These are phyloP conservation scores for Taurulus bubalis DNA, from an alignment of 2,113 vertebrate genomes.

Conservation along the genomic window DNA sequence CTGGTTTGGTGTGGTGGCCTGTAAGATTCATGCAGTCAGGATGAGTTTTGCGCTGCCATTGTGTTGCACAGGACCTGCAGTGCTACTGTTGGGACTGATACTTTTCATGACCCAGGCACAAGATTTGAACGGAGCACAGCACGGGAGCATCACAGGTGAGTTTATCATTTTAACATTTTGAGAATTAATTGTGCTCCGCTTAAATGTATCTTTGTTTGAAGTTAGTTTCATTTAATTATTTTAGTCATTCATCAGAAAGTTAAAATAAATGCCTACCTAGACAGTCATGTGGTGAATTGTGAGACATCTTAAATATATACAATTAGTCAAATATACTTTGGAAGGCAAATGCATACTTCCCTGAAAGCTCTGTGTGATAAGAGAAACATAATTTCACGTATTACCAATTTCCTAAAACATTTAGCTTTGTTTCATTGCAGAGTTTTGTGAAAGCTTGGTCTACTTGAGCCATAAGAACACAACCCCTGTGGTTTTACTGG, in stretches of 20 bases:
- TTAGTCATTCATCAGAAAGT: neutral
- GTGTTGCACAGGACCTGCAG: conserved; percentile 72
- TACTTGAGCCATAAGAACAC: conserved; percentile 42
- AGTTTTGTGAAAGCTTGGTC: conserved; percentile 67
- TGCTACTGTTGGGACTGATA: conserved; percentile 77
- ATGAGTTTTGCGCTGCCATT: conserved; percentile 83
- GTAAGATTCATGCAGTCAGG: conserved; percentile 84
- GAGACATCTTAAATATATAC: neutral
- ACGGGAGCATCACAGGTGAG: neutral
- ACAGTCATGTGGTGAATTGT: neutral
- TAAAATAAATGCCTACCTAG: neutral
- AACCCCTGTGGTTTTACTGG: conserved; percentile 69
- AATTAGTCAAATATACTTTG: neutral
- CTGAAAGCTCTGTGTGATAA: neutral
- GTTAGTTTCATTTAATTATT: neutral
- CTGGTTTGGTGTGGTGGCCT: conserved; percentile 87
- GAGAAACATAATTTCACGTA: neutral
- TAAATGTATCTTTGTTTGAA: neutral
- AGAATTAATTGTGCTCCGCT: neutral
- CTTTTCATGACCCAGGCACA: conserved; percentile 71
- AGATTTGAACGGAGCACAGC: neutral
- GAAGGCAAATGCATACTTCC: neutral
- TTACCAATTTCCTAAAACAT: neutral
- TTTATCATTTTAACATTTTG: neutral
- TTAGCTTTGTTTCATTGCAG: conserved; percentile 38